phyloP scores from a whole-genome alignment of 2,113 vertebrate genomes.

The Neogobius melanostomus region DNA sequence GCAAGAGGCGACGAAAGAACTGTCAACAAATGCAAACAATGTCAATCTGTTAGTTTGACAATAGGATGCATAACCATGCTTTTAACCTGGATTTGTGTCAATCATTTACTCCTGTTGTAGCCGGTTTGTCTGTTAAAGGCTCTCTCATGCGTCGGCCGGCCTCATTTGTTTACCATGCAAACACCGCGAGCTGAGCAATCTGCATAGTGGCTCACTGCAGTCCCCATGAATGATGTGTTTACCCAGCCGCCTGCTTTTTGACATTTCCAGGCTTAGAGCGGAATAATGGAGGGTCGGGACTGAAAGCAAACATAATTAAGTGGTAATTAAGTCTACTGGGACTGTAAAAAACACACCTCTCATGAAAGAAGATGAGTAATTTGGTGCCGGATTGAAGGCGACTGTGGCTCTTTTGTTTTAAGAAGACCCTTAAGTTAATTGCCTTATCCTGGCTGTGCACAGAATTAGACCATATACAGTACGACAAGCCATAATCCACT shows the following conservation, averaged over 20 bases:
- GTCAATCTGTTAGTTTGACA: not conserved
- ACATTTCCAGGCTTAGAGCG: not conserved
- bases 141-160: constrained; percentile 25
- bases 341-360: constrained; percentile 11
- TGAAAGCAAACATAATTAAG: constrained; percentile 28
- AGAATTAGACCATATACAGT: constrained; percentile 3
- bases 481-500: constrained; percentile 2
- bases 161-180: constrained; percentile 63
- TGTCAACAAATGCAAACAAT: not conserved
- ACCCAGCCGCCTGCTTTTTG: not conserved
- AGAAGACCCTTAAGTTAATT: constrained; percentile 10
- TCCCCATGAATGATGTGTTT: constrained; percentile 6
- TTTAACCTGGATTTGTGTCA: not conserved
- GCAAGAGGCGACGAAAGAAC: not conserved
- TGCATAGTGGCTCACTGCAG: not conserved
- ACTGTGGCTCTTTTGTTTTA: constrained; percentile 17
- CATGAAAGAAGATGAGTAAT: not conserved
- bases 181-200: constrained; percentile 20
- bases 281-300: not conserved
- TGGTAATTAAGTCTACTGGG: constrained; percentile 11
- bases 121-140: not conserved
- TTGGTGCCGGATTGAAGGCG: constrained; percentile 1
- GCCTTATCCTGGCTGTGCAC: not conserved
- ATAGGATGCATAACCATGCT: not conserved
- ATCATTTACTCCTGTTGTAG: not conserved